Base-by-base conservation (phyloP, 2,888 invertebrate genomes). In the Lissonota sp. region DNA sequence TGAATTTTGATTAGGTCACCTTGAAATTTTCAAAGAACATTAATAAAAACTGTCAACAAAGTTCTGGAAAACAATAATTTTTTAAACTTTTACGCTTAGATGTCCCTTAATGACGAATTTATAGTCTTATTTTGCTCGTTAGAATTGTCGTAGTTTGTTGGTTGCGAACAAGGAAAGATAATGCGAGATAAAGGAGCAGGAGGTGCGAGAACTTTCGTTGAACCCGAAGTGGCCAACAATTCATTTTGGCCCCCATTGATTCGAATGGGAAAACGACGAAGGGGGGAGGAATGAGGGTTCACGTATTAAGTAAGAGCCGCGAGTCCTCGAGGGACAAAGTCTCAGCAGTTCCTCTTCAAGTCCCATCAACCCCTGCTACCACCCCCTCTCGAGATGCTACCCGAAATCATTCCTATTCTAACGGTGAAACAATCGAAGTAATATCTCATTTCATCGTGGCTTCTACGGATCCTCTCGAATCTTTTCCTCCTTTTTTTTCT, bases 361-460 rank as follows among this genome's bases (percentile, higher is more conserved):
- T 49, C 40, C 42, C 49, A 14, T 14, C 42, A 39, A 7, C 58
- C 26, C n/a, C n/a, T n/a, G n/a, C 1, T 10, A 4, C 49, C 49
- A 4, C 49, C 10, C 51, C 51, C 12, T 51, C 12, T 8, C 1
- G 5, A 10, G 44, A 10, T 10, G 7, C 44, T 4, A 1, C 6
- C 67, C 67, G 58, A 62, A 80, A 80, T 75, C 76, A 84, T 84
- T 84, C 63, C 80, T 75, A 82, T 82, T 84, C 84, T 80, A 78
- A 82, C 82, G 82, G 82, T 74, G 77, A 84, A 82, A 84, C 84
- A 82, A 82, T 84, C 82, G 73, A 82, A 82, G 75, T 75, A 80
- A 82, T 84, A 84, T 84, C 80, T 82, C 84, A 84, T 80, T 63
- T 82, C 74, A 53, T 69, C 64, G 64, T 39, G 14, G 46, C 46